Base-by-base conservation (phyloP, 2,888 invertebrate genomes). In the Furcula furcula region DNA sequence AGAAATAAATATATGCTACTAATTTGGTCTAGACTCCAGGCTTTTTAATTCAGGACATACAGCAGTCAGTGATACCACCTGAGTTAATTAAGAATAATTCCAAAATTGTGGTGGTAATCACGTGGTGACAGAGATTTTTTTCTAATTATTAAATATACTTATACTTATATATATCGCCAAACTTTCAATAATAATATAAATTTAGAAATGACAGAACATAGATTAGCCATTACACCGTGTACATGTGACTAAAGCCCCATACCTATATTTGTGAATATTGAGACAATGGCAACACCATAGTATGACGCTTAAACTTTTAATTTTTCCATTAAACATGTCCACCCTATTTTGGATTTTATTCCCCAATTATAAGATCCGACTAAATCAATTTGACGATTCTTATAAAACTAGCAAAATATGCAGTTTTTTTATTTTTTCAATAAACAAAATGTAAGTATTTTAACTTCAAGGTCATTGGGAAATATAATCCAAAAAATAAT, bases 181-280 rank as follows among this genome's bases (percentile, higher is more conserved):
- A 62, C 36, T 60, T 49, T 55, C 60, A 62, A 55, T 39, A 40
- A 52, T 43, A 46, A 46, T 43, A 46, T 54, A 55, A 49, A 55
- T 60, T 71, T 65, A 67, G 70, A 71, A 65, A 79, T 78, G 76
- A 84, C 77, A 81, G 79, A 76, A 84, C 83, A 85, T 64, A 79
- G 67, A 83, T 82, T 82, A 84, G 78, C 86, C 87, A 76, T 76
- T 68, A 76, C 83, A 86, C 87, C 87, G 76, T 75, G 76, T 78
- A 64, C 55, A 64, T 68, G 81, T 85, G 81, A 79, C 81, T 74
- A 55, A 84, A 82, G 83, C 84, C 74, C 86, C 76, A 73, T 68
- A 84, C 79, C 84, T 79, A 75, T 62, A 57, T 60, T 70, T 75
- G 80, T 79, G 81, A 77, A 74, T 76, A 71, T 79, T 68, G 69